Conservation (phyloP, 2,113 vertebrate genomes). For the Lathamus discolor region DNA sequence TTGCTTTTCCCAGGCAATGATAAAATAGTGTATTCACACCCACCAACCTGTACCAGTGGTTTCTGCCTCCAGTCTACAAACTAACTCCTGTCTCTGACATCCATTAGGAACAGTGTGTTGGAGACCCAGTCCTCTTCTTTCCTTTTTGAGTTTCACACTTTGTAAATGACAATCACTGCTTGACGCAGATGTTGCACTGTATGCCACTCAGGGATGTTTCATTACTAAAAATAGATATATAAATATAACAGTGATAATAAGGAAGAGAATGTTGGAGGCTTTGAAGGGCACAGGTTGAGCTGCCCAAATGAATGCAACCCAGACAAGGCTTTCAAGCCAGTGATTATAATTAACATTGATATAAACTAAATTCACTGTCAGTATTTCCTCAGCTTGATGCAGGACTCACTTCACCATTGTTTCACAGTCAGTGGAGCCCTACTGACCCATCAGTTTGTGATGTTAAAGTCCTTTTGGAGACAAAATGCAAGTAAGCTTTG, state of each 20-base stretch:
- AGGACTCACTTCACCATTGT: neutral
- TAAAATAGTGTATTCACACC: neutral
- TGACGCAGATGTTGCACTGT: constrained; percentile 79
- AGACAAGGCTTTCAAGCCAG: constrained; percentile 91
- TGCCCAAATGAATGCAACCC: constrained; percentile 73
- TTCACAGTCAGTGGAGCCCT: neutral
- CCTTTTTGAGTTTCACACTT: constrained; percentile 49
- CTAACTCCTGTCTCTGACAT: neutral
- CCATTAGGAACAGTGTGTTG: neutral
- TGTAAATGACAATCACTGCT: constrained; percentile 88
- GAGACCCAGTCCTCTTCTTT: constrained; percentile 2
- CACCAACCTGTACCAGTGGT: neutral
- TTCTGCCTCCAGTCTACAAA: constrained; percentile 28
- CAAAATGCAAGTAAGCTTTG: neutral
- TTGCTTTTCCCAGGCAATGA: constrained; percentile 12
- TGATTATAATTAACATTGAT: constrained; percentile 53
- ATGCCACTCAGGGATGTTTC: constrained; percentile 86
- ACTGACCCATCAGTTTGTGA: neutral
- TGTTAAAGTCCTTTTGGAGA: neutral
- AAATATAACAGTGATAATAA: constrained; percentile 40
- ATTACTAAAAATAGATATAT: constrained; percentile 70
- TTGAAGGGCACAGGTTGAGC: constrained; percentile 51
- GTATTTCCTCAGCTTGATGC: constrained; percentile 29
- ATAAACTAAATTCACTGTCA: constrained; percentile 78
- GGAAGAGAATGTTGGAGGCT: constrained; percentile 76